These are phyloP conservation scores for Melanocharis versteri DNA, from an alignment of 2,113 vertebrate genomes.

Conservation along the genomic window DNA sequence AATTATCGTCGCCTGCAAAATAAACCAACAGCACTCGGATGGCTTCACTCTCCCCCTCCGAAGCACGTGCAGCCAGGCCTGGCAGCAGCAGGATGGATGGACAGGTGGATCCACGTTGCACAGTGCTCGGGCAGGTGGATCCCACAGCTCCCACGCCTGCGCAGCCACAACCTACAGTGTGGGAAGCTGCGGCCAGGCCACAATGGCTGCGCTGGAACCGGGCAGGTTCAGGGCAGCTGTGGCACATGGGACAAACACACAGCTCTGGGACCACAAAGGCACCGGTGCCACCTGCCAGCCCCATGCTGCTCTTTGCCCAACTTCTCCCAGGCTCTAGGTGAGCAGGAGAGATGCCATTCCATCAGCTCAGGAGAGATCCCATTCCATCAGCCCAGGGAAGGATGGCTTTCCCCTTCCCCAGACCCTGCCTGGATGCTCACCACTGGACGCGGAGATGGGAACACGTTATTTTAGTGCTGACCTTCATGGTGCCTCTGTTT, in stretches of 20 bases:
- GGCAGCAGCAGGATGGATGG: not conserved
- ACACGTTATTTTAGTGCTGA: not conserved
- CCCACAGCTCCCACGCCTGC: rapidly evolving
- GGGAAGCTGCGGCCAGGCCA: not conserved
- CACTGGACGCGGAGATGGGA: not conserved
- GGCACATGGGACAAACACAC: not conserved
- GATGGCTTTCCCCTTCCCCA: not conserved
- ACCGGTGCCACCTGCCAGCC: not conserved
- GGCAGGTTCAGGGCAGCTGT: not conserved
- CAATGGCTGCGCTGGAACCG: rapidly evolving
- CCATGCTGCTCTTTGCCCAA: not conserved
- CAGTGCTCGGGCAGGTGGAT: not conserved
- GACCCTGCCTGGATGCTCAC: not conserved
- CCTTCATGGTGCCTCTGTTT: not conserved
- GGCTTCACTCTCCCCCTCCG: not conserved
- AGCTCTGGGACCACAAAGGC: not conserved
- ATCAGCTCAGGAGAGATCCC: not conserved
- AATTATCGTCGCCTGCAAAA: slow-evolving; percentile 45
- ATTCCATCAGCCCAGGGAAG: not conserved
- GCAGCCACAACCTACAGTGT: rapidly evolving
- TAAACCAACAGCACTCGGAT: not conserved
- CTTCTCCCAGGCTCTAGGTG: not conserved
- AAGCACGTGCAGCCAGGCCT: not conserved
- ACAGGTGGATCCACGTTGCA: rapidly evolving
- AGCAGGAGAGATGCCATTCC: not conserved